Evolutionary conservation across 2,113 vertebrate genomes (phyloP).

Genomic region (Trichechus manatus): DNA sequence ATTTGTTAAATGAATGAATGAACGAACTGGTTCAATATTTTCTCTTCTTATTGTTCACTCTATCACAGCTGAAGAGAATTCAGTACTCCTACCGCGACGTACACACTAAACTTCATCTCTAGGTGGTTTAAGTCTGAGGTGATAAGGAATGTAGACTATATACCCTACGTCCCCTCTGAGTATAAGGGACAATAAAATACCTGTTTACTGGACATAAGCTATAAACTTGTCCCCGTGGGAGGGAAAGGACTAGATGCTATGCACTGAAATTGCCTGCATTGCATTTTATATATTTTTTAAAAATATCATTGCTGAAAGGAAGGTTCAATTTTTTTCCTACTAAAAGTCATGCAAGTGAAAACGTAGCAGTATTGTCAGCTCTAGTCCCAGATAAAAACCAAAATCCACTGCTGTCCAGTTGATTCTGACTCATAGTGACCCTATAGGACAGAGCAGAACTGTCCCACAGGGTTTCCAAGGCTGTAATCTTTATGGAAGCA

Average conservation of each 20-base stretch:
- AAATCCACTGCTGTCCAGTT: too few relatives aligned
- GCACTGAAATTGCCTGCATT: background rate
- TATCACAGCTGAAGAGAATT: background rate
- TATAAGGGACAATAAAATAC: background rate
- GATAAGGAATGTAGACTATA: background rate
- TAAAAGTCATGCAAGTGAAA: constrained; percentile 70
- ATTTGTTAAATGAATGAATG: background rate
- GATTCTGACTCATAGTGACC: too few relatives aligned
- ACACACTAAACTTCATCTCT: background rate
- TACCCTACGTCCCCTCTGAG: background rate
- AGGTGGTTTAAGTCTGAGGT: background rate
- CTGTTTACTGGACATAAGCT: background rate
- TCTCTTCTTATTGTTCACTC: background rate
- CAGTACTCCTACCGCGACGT: background rate
- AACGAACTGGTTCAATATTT: background rate
- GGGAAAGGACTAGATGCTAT: background rate
- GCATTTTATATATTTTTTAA: background rate
- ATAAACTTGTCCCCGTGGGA: background rate
- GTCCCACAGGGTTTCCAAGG: too few relatives aligned
- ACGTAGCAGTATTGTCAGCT: constrained; percentile 40
- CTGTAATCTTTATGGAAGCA: too few relatives aligned
- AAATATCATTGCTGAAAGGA: background rate
- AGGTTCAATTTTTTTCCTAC: constrained; percentile 24
- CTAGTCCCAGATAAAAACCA: constrained; percentile 36
- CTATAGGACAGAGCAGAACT: too few relatives aligned